These are phyloP conservation scores for Dendronephthya gigantea DNA, from an alignment of 64 coral and sea anemone species.

Conservation along the genomic window DNA sequence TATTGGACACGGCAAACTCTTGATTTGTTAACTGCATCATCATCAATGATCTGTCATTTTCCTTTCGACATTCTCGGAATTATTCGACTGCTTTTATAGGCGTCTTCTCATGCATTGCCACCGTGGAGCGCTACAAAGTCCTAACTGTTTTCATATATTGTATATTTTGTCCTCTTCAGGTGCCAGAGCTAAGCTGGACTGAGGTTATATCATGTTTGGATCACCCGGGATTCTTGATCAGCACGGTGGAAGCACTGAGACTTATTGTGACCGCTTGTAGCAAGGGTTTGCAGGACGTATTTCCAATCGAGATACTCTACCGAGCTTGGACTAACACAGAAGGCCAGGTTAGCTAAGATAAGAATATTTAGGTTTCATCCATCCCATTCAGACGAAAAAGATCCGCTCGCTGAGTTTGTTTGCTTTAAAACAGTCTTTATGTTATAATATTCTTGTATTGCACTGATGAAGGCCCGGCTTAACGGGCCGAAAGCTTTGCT, in stretches of 20 bases:
- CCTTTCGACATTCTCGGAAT: no score
- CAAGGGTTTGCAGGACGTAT: conserved; percentile 62
- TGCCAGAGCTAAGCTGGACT: conserved; percentile 58
- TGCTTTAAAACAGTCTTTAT: no score
- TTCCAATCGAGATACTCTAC: conserved; percentile 71
- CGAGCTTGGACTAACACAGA: conserved; percentile 83
- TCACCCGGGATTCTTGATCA: conserved; percentile 72
- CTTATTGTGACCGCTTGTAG: conserved; percentile 55
- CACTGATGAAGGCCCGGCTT: no score
- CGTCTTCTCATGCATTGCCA: not conserved
- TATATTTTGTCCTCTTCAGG: conserved; percentile 23
- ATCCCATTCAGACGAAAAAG: no score
- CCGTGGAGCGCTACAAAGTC: no score
- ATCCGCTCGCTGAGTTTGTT: no score
- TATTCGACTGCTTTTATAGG: no score
- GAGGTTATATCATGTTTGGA: conserved; percentile 75
- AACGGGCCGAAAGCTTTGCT: no score
- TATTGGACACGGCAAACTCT: not conserved
- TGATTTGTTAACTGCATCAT: no score
- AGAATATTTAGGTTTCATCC: no score
- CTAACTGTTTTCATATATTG: conserved; percentile 1
- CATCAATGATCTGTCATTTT: no score
- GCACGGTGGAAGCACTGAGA: conserved; percentile 55
- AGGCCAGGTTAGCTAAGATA: conserved; percentile 44
- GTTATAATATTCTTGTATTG: no score